Percentiles rank a stretch among this genome's conserved stretches.
Evolutionary conservation across 2,888 invertebrate genomes (phyloP).

Genomic region (Cantharis nigra): DNA sequence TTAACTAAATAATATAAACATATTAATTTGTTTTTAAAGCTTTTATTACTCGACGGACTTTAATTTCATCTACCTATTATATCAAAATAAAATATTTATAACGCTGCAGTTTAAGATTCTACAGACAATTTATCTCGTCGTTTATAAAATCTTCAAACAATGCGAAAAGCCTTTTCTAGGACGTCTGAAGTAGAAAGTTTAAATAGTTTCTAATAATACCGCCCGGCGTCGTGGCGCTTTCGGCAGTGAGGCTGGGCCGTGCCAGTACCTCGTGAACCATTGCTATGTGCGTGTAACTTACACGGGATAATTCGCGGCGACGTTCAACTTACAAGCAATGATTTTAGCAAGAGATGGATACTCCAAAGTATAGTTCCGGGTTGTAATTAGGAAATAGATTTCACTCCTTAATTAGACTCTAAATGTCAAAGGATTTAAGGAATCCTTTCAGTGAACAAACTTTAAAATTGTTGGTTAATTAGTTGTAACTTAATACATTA

Average conservation of each 20-base stretch:
- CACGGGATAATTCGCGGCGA: conserved; percentile 3
- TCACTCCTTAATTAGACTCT: neutral
- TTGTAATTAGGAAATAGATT: conserved; percentile 1
- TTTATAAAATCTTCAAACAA: conserved; percentile 15
- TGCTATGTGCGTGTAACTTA: conserved; percentile 38
- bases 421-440: neutral
- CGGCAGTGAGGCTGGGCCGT: conserved; percentile 46
- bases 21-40: neutral
- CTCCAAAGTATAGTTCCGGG: neutral
- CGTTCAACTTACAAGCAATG: neutral
- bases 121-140: conserved; percentile 1
- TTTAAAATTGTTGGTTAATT: neutral
- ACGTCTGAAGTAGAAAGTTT: conserved; percentile 36
- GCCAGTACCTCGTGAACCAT: conserved; percentile 48
- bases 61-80: neutral
- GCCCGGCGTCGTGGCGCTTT: conserved; percentile 45
- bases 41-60: neutral
- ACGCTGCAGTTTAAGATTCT: neutral
- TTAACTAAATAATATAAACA: neutral
- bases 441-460: neutral
- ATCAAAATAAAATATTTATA: neutral
- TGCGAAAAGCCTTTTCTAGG: conserved; percentile 29
- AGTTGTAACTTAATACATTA: neutral
- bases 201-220: conserved; percentile 39
- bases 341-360: neutral